Evolutionary conservation across 2,888 invertebrate species (phyloP), one percentile per base, ranked within the genome.

Genomic region (Patella ulyssiponensis): DNA sequence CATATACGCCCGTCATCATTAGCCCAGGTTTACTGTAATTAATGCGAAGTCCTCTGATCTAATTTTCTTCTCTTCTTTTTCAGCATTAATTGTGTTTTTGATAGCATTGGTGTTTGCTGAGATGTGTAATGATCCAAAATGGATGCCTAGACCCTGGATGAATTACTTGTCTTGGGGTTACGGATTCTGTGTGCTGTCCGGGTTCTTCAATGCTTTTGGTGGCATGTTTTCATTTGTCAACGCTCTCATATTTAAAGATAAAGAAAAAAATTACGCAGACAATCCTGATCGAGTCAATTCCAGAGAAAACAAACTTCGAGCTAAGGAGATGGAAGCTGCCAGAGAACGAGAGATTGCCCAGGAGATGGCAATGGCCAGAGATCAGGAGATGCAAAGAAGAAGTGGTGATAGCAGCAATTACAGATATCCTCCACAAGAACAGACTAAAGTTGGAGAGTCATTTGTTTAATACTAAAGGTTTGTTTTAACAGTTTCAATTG

Each of bases 151-250:
- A 90, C 98, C 98, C 0, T 95, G 96, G 51, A 97, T 98, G 92
- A 98, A 98, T 92, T 98, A 96, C 93, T 95, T 98, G 83, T 98
- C 98, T 3, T 98, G 97, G 96, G 97, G 98, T 0, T 98, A 97
- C 90, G 96, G 96, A 0, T 92, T 98, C 58, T 97, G 96, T 52
- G 96, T 74, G 94, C 93, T 97, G 64, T 95, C 97, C 0, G 88
- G 89, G 4, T 88, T 92, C 81, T 85, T 88, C 77, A 84, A 86
- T 4, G 83, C 91, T 20, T 90, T 91, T 79, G 87, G 88, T 4
- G 88, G 88, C 64, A 90, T 91, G 78, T 83, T 85, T 52, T 69
- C 85, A n/a, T 87, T 88, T 75, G 82, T 88, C 73, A 84, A 83
- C 70, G 86, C 84, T 7, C 85, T 87, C 64, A 82, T 87, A 33